Percentiles rank a stretch among this genome's conserved stretches.
Evolutionary conservation across 1,140 invertebrate genomes (phyloP).

Genomic region (Heliothis subflexa): DNA sequence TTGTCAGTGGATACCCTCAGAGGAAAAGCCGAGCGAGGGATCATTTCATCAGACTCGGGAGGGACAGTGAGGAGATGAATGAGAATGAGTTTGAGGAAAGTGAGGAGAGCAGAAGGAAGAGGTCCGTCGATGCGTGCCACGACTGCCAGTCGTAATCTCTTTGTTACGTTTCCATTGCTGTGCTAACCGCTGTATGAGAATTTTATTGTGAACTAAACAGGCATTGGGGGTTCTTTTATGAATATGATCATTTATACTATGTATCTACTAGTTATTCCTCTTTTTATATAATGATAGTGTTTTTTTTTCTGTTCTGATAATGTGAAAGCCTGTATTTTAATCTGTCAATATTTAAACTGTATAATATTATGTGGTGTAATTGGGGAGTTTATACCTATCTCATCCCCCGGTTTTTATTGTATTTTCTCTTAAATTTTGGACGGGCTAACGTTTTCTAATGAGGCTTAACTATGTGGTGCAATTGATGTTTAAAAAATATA

Average conservation of each 20-base stretch:
- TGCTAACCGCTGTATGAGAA: constrained; percentile 32
- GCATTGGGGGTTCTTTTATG: constrained; percentile 18
- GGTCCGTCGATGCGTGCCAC: constrained; percentile 66
- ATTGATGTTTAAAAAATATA: constrained; percentile 50
- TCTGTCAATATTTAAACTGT: constrained; percentile 35
- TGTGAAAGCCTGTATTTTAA: constrained; percentile 28
- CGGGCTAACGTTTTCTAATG: constrained; percentile 50
- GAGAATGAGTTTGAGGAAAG: constrained; percentile 68
- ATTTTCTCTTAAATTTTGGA: constrained; percentile 19
- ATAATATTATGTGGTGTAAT: not conserved
- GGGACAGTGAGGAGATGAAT: constrained; percentile 74
- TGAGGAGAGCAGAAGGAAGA: constrained; percentile 69
- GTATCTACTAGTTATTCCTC: too few species aligned
- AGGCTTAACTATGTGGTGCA: constrained; percentile 59
- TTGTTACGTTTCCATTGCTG: constrained; percentile 34
- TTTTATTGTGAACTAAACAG: constrained; percentile 10
- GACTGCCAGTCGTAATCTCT: constrained; percentile 72
- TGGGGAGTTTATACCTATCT: not conserved
- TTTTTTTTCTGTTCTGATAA: not conserved
- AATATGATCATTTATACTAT: not conserved
- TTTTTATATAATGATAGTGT: not conserved
- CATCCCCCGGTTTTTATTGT: constrained; percentile 9
- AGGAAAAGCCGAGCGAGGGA: constrained; percentile 77
- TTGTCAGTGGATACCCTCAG: constrained; percentile 71
- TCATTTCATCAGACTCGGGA: constrained; percentile 78